Evolutionary conservation across 2,888 invertebrate species (phyloP), one percentile per base, ranked within the genome.

Genomic region (Smittia sp.): DNA sequence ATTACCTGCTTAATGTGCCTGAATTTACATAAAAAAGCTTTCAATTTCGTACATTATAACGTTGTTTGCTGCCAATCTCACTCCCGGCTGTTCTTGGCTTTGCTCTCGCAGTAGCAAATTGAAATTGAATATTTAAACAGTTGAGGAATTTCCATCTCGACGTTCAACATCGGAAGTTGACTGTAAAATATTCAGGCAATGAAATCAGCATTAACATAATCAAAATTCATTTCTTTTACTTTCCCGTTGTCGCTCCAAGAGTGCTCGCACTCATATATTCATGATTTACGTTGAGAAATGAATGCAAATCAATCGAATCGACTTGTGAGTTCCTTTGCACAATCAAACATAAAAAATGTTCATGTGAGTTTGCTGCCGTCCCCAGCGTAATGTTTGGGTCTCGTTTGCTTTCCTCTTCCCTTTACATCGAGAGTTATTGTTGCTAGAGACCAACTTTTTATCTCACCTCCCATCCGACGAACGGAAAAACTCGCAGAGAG

Each of bases 1-100:
- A 68, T 68, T 68, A 68, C 68, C 68, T 68, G 68, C 38, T 68
- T 68, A 68, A 68, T 68, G 68, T 68, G 41, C 46, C 38, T 11
- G 18, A 68, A 68, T 68, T 68, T 68, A 68, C 68, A 68, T 68
- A 68, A 68, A 68, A 68, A 68, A 68, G 68, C 68, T 68, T 46
- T 68, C 68, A 68, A 68, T 68, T 68, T 41, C 25, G 15, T 15
- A 38, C 65, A 32, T 38, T 13, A 38, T 20, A 46, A 22, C 24
- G 68, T 46, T 46, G 68, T 68, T 68, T 68, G 68, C 52, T 68
- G 68, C 68, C 68, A 68, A 68, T 66, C 38, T 66, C 27, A 27
- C 15, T 18, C 38, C 20, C 20, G 9, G 27, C 15, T 38, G 1
- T 25, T 18, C 38, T 9, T 39, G 32, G 13, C 9, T 15, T 32